A percentile compares a stretch with the other conserved stretches of the same genome.
These are phyloP conservation scores for Ectemnius lituratus DNA, from an alignment of 2,888 invertebrate species.

Conservation along the genomic window DNA sequence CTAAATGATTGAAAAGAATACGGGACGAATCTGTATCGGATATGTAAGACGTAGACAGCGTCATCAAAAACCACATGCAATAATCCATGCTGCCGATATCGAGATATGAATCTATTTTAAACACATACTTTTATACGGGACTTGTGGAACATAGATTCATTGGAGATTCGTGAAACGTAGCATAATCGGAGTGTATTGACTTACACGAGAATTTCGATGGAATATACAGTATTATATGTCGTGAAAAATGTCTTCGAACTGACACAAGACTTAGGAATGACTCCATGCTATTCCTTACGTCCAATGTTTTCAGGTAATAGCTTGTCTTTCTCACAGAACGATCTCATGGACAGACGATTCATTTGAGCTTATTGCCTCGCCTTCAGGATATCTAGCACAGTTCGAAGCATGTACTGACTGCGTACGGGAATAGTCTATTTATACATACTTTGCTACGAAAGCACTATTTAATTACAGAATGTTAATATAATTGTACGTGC, in stretches of 20 bases:
- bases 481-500: slow-evolving; percentile 58
- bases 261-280: slow-evolving; percentile 48
- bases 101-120: slow-evolving; percentile 58
- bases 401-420: slow-evolving; percentile 58
- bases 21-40: slow-evolving; percentile 30
- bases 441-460: slow-evolving; percentile 72
- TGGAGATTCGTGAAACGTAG: slow-evolving; percentile 36
- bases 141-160: slow-evolving; percentile 30
- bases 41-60: slow-evolving; percentile 27
- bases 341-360: slow-evolving; percentile 56
- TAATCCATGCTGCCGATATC: slow-evolving; percentile 62
- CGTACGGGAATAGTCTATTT: slow-evolving; percentile 71
- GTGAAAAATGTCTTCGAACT: slow-evolving; percentile 55
- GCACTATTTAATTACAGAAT: slow-evolving; percentile 72
- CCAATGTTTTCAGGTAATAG: slow-evolving; percentile 61
- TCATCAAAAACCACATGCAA: slow-evolving; percentile 55
- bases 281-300: slow-evolving; percentile 49
- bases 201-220: slow-evolving; percentile 44
- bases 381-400: slow-evolving; percentile 48
- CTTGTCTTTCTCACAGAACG: slow-evolving; percentile 54
- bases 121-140: slow-evolving; percentile 52
- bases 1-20: slow-evolving; percentile 42
- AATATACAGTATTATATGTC: slow-evolving; percentile 64
- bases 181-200: slow-evolving; percentile 25
- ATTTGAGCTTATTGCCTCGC: slow-evolving; percentile 48